A percentile compares a stretch with the other conserved stretches of the same genome.
These are phyloP conservation scores for Rhynchotus rufescens DNA, from an alignment of 2,797 vertebrate genomes.

Conservation along the genomic window DNA sequence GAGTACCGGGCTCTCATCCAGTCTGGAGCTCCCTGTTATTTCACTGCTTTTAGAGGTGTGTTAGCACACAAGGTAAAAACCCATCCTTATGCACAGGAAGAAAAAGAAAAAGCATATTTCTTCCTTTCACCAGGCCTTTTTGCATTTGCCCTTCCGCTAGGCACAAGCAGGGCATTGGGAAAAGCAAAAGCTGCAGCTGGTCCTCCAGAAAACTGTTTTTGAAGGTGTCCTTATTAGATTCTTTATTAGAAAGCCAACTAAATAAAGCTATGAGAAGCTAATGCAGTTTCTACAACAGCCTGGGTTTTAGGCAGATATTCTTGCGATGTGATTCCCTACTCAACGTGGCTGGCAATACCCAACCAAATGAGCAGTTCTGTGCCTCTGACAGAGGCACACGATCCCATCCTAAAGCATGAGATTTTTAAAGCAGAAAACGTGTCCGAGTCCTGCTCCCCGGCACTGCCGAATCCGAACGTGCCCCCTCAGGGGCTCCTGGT, in stretches of 20 bases:
- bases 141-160: not conserved
- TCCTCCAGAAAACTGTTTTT: not conserved
- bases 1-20: not conserved
- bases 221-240: not conserved
- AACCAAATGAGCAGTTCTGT: not conserved
- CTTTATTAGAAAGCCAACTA: not conserved
- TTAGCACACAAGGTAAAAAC: not conserved
- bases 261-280: not conserved
- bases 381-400: not conserved
- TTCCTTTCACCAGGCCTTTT: not conserved
- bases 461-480: not conserved
- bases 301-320: not conserved
- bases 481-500: not conserved
- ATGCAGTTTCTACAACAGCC: not conserved
- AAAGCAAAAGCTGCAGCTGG: not conserved
- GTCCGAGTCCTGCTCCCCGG: not conserved
- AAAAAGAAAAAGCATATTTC: not conserved
- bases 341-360: constrained; percentile 2
- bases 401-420: not conserved
- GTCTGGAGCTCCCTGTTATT: not conserved
- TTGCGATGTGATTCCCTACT: not conserved
- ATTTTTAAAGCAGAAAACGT: not conserved
- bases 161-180: not conserved
- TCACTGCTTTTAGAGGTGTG: not conserved
- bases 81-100: not conserved